A percentile compares a stretch with the other conserved stretches of the same genome.
phyloP scores from a whole-genome alignment of 2,888 invertebrate genomes.

The Bedellia somnulentella region DNA sequence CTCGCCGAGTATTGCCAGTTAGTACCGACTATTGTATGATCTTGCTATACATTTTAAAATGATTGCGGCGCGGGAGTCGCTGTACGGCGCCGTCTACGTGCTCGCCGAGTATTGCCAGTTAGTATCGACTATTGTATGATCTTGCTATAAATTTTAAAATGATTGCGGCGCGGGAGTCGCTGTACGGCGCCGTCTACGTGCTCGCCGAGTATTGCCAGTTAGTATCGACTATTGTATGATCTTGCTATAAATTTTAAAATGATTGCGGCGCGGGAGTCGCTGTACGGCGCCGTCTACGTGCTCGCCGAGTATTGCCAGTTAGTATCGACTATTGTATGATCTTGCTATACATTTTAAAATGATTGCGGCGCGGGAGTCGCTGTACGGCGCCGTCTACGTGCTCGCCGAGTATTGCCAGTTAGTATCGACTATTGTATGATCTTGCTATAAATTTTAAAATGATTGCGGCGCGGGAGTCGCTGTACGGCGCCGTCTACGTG shows the following conservation, averaged over 20 bases:
- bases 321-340: too few species aligned
- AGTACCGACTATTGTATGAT: too few species aligned
- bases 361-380: conserved; percentile 89
- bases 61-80: conserved; percentile 89
- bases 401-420: conserved; percentile 95
- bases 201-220: conserved; percentile 95
- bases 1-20: conserved; percentile 95
- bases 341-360: too few species aligned
- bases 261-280: conserved; percentile 89
- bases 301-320: conserved; percentile 95
- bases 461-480: conserved; percentile 89
- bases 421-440: too few species aligned
- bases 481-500: conserved; percentile 98
- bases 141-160: too few species aligned
- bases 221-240: too few species aligned
- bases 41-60: too few species aligned
- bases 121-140: too few species aligned
- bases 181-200: conserved; percentile 98
- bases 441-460: too few species aligned
- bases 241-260: too few species aligned
- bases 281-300: conserved; percentile 98
- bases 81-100: conserved; percentile 98
- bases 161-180: conserved; percentile 89
- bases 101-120: conserved; percentile 95
- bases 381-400: conserved; percentile 98